phyloP scores from a whole-genome alignment of 2,113 vertebrate genomes.

The Indicator maculatus region DNA sequence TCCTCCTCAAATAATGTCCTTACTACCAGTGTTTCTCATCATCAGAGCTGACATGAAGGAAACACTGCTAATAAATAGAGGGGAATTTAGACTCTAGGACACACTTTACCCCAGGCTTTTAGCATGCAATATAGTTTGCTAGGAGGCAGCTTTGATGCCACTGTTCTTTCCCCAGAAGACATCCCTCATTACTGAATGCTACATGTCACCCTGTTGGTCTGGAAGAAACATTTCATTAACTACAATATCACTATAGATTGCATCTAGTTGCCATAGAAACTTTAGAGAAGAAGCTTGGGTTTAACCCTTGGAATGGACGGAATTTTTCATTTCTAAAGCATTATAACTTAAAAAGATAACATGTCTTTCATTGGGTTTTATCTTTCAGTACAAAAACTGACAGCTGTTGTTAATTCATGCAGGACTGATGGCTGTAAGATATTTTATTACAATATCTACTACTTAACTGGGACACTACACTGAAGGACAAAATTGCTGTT shows the following conservation, averaged over 20 bases:
- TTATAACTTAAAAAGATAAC: slow-evolving; percentile 36
- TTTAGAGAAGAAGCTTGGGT: slow-evolving; percentile 73
- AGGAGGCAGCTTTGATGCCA: slow-evolving; percentile 52
- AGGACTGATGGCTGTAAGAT: background rate
- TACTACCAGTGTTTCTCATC: background rate
- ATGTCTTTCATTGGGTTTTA: slow-evolving; percentile 43
- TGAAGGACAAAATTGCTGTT: slow-evolving; percentile 15
- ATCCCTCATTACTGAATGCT: slow-evolving; percentile 68
- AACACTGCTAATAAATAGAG: slow-evolving; percentile 36
- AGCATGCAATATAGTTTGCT: slow-evolving; percentile 26
- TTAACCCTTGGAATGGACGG: slow-evolving; percentile 77
- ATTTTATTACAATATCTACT: slow-evolving; percentile 30
- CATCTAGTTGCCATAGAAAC: slow-evolving; percentile 86
- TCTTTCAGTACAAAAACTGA: slow-evolving; percentile 35
- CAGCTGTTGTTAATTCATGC: slow-evolving; percentile 40
- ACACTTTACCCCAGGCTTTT: slow-evolving; percentile 40
- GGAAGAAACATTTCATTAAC: slow-evolving; percentile 81
- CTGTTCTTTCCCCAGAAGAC: slow-evolving; percentile 65
- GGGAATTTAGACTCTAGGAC: slow-evolving; percentile 39
- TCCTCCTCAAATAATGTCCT: background rate
- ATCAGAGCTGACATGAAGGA: slow-evolving; percentile 13
- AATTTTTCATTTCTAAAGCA: slow-evolving; percentile 50
- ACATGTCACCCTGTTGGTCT: slow-evolving; percentile 72
- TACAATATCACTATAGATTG: slow-evolving; percentile 78
- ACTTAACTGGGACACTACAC: slow-evolving; percentile 14